Percentiles rank a stretch among this genome's conserved stretches.
phyloP scores from a whole-genome alignment of 2,888 invertebrate genomes.

The Noctua fimbriata region DNA sequence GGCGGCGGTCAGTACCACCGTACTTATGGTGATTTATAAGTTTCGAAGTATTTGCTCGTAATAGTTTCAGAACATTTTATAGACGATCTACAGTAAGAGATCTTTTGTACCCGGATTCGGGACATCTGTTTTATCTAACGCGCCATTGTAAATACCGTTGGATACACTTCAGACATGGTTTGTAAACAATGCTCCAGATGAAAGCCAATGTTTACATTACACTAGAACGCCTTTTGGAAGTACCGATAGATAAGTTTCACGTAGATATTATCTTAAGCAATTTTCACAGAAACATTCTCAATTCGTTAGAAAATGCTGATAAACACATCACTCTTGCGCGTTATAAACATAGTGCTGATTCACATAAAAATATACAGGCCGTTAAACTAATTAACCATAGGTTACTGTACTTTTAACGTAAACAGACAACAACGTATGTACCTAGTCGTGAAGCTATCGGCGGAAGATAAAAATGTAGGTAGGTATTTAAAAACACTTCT shows the following conservation, averaged over 20 bases:
- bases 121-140: slow-evolving; percentile 83
- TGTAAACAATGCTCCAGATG: slow-evolving; percentile 83
- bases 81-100: slow-evolving; percentile 63
- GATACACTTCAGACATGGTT: slow-evolving; percentile 73
- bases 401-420: slow-evolving; percentile 59
- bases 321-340: slow-evolving; percentile 60
- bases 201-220: slow-evolving; percentile 81
- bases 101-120: slow-evolving; percentile 72
- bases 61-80: slow-evolving; percentile 51
- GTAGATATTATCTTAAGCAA: slow-evolving; percentile 63
- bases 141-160: slow-evolving; percentile 77
- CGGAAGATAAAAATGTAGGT: slow-evolving; percentile 23
- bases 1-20: background rate
- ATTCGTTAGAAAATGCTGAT: slow-evolving; percentile 61
- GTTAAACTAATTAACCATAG: slow-evolving; percentile 61
- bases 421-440: slow-evolving; percentile 50
- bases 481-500: slow-evolving; percentile 3
- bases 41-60: slow-evolving; percentile 42
- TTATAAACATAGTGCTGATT: slow-evolving; percentile 60
- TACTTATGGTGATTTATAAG: slow-evolving; percentile 54
- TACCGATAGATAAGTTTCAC: slow-evolving; percentile 64
- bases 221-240: slow-evolving; percentile 70
- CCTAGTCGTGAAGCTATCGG: slow-evolving; percentile 18
- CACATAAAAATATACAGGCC: slow-evolving; percentile 54
- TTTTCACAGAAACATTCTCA: slow-evolving; percentile 50